A percentile compares a stretch with the other conserved stretches of the same genome.
Evolutionary conservation across 2,888 invertebrate species (phyloP).

Genomic region (Temnothorax ravouxi): DNA sequence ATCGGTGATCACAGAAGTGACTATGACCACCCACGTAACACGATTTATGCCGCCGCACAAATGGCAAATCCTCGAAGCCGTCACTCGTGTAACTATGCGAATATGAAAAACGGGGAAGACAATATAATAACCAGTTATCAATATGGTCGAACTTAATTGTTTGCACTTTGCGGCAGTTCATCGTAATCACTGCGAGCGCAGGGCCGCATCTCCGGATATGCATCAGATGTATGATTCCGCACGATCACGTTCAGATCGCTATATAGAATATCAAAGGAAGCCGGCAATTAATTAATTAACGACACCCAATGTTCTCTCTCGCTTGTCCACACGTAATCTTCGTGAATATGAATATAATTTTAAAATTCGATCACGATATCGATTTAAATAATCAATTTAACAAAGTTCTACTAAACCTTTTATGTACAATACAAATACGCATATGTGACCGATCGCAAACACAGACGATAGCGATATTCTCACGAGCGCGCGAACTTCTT

Average conservation of each 20-base stretch:
- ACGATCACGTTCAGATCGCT: conserved; percentile 25
- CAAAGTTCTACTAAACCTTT: background rate
- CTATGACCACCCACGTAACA: conserved; percentile 68
- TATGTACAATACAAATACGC: background rate
- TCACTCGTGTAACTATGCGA: background rate
- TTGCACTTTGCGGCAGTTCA: conserved; percentile 22
- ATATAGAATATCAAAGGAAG: background rate
- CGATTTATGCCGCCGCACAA: conserved; percentile 58
- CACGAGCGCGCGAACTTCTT: background rate
- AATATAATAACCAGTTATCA: conserved; percentile 43
- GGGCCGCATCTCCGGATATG: conserved; percentile 20
- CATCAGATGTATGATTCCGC: conserved; percentile 5
- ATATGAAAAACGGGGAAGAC: background rate
- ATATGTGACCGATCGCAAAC: background rate
- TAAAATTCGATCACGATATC: background rate
- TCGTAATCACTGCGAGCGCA: conserved; percentile 27
- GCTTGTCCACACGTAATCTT: background rate
- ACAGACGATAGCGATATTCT: background rate
- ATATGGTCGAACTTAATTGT: conserved; percentile 1
- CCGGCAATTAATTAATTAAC: conserved; percentile 29
- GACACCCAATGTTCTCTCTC: too few species aligned
- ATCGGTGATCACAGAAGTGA: conserved; percentile 62
- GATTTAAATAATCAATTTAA: background rate
- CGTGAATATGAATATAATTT: background rate
- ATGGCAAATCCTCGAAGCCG: background rate